Evolutionary conservation across 2,113 vertebrate genomes (phyloP).

Genomic region (Synchiropus splendidus): DNA sequence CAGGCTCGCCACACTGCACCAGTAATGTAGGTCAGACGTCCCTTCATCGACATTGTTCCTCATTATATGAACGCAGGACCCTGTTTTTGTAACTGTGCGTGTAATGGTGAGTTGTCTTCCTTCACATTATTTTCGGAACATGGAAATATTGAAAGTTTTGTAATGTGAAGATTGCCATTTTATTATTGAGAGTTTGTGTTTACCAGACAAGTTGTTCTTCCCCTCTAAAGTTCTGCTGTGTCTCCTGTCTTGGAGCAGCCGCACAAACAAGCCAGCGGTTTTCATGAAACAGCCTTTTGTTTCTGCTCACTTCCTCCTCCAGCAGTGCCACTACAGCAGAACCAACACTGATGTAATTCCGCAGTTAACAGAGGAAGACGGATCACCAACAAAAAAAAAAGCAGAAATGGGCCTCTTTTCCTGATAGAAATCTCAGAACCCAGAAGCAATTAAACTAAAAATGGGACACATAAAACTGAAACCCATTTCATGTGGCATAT

Average conservation of each 20-base stretch:
- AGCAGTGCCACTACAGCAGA: slow-evolving; percentile 14
- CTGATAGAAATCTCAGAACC: slow-evolving; percentile 8
- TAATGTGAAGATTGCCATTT: no score
- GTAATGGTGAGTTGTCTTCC: no score
- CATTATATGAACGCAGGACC: no score
- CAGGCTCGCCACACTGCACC: no score
- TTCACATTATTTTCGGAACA: no score
- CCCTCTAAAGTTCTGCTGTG: slow-evolving; percentile 56
- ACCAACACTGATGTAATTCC: slow-evolving; percentile 25
- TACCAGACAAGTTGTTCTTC: slow-evolving; percentile 3
- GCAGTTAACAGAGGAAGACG: slow-evolving; percentile 10
- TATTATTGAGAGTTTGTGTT: no score
- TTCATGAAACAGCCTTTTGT: slow-evolving; percentile 40
- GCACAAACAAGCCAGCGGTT: slow-evolving; percentile 34
- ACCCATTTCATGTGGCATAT: slow-evolving; percentile 15
- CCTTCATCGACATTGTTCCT: no score
- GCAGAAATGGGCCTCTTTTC: slow-evolving; percentile 8
- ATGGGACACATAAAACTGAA: slow-evolving; percentile 13
- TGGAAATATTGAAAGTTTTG: no score
- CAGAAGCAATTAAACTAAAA: slow-evolving; percentile 23
- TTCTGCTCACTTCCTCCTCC: slow-evolving; percentile 11
- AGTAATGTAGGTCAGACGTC: no score
- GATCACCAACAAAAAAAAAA: slow-evolving; percentile 17
- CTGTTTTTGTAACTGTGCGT: no score
- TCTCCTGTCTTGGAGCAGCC: slow-evolving; percentile 43